Base-by-base conservation (phyloP, 1,140 invertebrate species). In the Physella acuta region DNA sequence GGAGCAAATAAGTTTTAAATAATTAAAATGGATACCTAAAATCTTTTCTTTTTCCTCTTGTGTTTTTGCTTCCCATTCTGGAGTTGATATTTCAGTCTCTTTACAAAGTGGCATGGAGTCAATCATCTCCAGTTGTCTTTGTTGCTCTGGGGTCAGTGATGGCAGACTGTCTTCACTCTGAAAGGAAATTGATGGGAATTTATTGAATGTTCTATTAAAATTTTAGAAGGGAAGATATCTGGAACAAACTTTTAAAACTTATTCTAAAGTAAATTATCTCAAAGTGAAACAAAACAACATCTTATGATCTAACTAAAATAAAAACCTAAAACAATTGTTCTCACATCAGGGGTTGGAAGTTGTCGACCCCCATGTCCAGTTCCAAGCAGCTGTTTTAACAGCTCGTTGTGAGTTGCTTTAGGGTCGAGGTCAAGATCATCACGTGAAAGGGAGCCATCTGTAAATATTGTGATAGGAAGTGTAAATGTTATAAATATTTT, bases 41-140 rank as follows among this genome's bases (percentile, higher is more conserved):
- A 79, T 71, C 56, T 73, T 73, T 39, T 79, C 79, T 30, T 70
- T 73, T 60, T 80, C 77, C 36, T 79, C 79, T 8, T 65, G 70
- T 30, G 76, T 75, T 62, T 78, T 81, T 31, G 55, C 51, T 30
- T 77, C 76, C 80, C 78, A 79, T n/a, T 79, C 77, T 31, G 60
- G 53, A 37, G 70, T 51, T 1, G 77, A 68, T 26, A 76, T 73
- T 70, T 81, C 80, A 28, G 72, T 74, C 69, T 84, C 81, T 63
- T 77, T 81, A 28, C 75, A 78, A 11, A 81, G 71, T 3, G 82
- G 82, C 82, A 86, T 86, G 34, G 75, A 82, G 63, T 87, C 85
- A n/a, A 85, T 84, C 67, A 81, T 70, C 66, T 81, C 81, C 51
- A 86, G 75, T 72, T 87, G 85, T 28, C 82, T 78, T 71, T 85